A percentile compares a stretch with the other conserved stretches of the same genome.
Conservation (phyloP, 2,888 invertebrate species). For the Adineta ricciae region DNA sequence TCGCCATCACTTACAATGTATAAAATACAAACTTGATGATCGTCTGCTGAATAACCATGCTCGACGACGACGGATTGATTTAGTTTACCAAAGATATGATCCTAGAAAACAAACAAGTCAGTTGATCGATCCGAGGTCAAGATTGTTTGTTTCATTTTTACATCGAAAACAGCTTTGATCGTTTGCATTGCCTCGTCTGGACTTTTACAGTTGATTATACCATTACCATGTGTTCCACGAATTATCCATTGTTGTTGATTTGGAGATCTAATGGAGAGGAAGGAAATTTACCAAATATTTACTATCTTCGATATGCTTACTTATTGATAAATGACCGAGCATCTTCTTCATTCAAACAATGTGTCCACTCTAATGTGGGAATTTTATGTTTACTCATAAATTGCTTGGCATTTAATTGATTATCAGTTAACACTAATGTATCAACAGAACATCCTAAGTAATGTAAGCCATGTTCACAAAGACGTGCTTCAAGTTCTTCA, state of each 20-base stretch:
- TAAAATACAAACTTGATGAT: not conserved
- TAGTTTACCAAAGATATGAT: slow-evolving; percentile 15
- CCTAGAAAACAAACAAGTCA: not conserved
- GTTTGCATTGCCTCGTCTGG: not conserved
- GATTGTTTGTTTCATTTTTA: not conserved
- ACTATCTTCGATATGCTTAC: not conserved
- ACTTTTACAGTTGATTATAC: not conserved
- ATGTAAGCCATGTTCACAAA: not conserved
- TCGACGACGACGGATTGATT: not conserved
- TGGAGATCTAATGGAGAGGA: not conserved
- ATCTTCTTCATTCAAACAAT: slow-evolving; percentile 5
- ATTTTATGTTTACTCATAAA: slow-evolving; percentile 2
- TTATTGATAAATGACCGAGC: not conserved
- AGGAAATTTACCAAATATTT: not conserved
- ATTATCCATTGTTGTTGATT: not conserved
- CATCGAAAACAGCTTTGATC: not conserved
- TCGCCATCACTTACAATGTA: slow-evolving; percentile 11
- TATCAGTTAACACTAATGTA: not conserved
- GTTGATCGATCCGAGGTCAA: too few species aligned
- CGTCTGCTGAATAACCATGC: not conserved
- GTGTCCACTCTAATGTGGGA: not conserved
- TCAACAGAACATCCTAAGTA: not conserved
- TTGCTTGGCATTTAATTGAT: slow-evolving; percentile 7
- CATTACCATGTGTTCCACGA: slow-evolving; percentile 3
- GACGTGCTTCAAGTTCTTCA: slow-evolving; percentile 1